A percentile compares a stretch with the other conserved stretches of the same genome.
Evolutionary conservation across 1,140 invertebrate genomes (phyloP).

Genomic region (Bradysia coprophila): DNA sequence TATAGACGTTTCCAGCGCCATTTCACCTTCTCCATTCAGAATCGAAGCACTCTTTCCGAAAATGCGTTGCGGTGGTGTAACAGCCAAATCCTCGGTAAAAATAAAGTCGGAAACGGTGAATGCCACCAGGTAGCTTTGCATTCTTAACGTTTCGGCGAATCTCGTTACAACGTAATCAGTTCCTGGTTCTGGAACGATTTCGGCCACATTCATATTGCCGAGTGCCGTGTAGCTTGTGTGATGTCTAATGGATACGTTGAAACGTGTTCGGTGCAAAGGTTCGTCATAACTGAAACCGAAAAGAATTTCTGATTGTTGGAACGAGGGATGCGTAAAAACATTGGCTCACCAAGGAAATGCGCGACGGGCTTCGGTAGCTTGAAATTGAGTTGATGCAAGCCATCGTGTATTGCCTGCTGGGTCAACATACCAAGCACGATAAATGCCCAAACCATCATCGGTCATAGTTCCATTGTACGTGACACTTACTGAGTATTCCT

Average conservation of each 20-base stretch:
- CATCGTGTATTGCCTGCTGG: not conserved
- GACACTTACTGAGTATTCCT: not conserved
- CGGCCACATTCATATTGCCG: not conserved
- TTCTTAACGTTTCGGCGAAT: not conserved
- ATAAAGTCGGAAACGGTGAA: not conserved
- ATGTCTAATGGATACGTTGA: not conserved
- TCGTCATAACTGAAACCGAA: no score
- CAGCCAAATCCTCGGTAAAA: not conserved
- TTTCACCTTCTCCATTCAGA: not conserved
- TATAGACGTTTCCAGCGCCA: no score
- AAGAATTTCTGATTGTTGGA: no score
- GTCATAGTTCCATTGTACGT: not conserved
- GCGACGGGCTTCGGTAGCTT: constrained; percentile 49
- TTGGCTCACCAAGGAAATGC: constrained; percentile 77
- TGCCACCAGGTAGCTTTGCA: not conserved
- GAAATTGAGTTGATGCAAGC: constrained; percentile 51
- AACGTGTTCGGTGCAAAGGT: no score
- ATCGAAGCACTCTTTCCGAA: not conserved
- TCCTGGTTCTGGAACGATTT: not conserved
- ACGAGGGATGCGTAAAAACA: no score
- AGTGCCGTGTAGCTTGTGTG: not conserved
- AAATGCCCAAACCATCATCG: constrained; percentile 1
- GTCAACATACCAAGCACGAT: not conserved
- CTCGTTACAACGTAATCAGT: not conserved
- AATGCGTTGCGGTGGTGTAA: not conserved